A percentile compares a stretch with the other conserved stretches of the same genome.
Conservation (phyloP, 2,113 vertebrate species). For the Colistium nudipinnis region DNA sequence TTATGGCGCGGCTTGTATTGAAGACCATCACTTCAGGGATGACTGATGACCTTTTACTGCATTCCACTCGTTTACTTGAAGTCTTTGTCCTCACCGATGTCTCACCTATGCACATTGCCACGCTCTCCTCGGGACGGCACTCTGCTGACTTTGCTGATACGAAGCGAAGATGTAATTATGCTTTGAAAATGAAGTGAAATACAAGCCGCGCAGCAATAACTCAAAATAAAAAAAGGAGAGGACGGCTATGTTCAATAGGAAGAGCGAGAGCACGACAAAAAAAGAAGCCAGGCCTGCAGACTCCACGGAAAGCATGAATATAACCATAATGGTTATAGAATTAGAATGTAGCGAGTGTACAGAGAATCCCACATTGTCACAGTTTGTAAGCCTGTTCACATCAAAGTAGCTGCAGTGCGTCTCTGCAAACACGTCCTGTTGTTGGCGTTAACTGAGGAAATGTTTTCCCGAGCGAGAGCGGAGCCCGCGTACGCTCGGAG, state of each 20-base stretch:
- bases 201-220: conserved; percentile 17
- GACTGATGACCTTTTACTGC: not conserved
- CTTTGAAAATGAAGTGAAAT: conserved; percentile 24
- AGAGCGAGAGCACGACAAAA: not conserved
- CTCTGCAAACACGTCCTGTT: conserved; percentile 30
- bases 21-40: not conserved
- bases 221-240: too few relatives aligned
- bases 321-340: not conserved
- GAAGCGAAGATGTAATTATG: conserved; percentile 33
- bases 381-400: conserved; percentile 22
- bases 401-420: not conserved
- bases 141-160: conserved; percentile 29
- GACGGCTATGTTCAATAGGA: conserved; percentile 4
- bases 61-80: not conserved
- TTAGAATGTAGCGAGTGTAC: not conserved
- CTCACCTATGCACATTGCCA: conserved; percentile 5
- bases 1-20: not conserved
- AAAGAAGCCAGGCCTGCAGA: not conserved
- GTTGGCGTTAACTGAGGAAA: conserved; percentile 34
- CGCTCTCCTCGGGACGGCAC: not conserved
- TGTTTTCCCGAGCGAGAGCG: conserved; percentile 7
- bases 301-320: not conserved
- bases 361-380: not conserved
- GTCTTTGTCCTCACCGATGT: conserved; percentile 4
- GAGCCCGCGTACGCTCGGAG: conserved; percentile 18